A percentile compares a stretch with the other conserved stretches of the same genome.
phyloP scores from a whole-genome alignment of 2,888 invertebrate species.

The Noctua pronuba region DNA sequence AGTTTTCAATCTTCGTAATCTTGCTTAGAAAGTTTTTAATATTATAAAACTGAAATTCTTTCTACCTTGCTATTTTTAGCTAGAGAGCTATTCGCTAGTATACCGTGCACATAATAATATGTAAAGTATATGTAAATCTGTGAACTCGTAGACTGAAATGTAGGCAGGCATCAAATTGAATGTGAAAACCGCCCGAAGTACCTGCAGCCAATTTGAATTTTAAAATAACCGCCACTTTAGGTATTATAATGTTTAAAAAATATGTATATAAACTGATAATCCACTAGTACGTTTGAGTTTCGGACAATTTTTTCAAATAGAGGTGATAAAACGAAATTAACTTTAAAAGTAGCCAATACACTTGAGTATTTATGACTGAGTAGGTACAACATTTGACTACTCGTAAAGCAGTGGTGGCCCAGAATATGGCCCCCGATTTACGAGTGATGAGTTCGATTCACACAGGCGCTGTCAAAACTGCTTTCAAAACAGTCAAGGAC shows the following conservation, averaged over 20 bases:
- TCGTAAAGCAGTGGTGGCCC: background rate
- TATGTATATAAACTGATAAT: slow-evolving; percentile 11
- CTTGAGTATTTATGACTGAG: background rate
- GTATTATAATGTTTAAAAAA: slow-evolving; percentile 28
- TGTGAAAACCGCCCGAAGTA: slow-evolving; percentile 68
- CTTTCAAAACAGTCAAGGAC: background rate
- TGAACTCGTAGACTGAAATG: slow-evolving; percentile 66
- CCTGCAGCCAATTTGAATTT: slow-evolving; percentile 69
- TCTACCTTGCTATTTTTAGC: slow-evolving; percentile 42
- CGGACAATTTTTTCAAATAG: no score
- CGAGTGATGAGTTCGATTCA: background rate
- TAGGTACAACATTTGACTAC: background rate
- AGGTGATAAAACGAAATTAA: background rate
- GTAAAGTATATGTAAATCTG: slow-evolving; percentile 79
- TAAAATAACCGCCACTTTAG: slow-evolving; percentile 57
- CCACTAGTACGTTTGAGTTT: background rate
- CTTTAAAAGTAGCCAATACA: background rate
- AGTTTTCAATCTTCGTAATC: background rate
- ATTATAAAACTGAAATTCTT: slow-evolving; percentile 3
- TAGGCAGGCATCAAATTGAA: slow-evolving; percentile 72
- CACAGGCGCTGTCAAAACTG: background rate
- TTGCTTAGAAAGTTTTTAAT: background rate
- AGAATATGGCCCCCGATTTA: background rate
- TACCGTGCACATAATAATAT: slow-evolving; percentile 73
- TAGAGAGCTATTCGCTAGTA: slow-evolving; percentile 49